Evolutionary conservation across 2,888 invertebrate species (phyloP), one percentile per base, ranked within the genome.

Genomic region (Cosmorhoe ocellata): DNA sequence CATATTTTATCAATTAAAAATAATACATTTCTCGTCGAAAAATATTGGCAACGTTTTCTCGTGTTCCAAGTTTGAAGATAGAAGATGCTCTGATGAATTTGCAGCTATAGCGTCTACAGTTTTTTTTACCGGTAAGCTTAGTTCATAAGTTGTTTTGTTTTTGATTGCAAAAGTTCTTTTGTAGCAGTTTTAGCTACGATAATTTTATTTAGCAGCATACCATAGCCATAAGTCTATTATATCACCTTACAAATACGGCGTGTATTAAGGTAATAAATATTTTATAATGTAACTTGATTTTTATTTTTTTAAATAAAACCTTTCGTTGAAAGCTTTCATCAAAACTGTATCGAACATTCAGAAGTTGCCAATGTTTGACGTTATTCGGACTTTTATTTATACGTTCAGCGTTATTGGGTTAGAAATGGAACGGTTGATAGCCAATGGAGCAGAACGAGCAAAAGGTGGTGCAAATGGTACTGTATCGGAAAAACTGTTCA

Each of bases 81-180:
- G 56, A 70, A 67, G 67, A 72, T 76, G 76, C 63, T 63, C 52
- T 64, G 56, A 71, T 73, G 60, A 69, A 56, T 58, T 67, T 51
- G 34, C 49, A 43, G 63, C 56, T 56, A 52, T 61, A 49, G 63
- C 70, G 67, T 71, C 67, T 65, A 62, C 64, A 47, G 48, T 61
- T 51, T 62, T 54, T 64, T 56, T 51, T 60, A 64, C 56, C 51
- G 79, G 79, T 79, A 67, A 78, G 79, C 70, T 72, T 61, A 59
- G 33, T 46, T 32, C 3, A 9, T 38, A 37, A 7, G 13, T 40
- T 33, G 18, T 47, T 33, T 39, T 26, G 38, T 28, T 51, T 28
- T 32, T 27, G 9, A 11, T 38, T 27, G 12, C 13, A 27, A 13
- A 38, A 27, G n/a, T 13, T 31, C 9, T 12, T n/a, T n/a, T n/a